A percentile compares a stretch with the other conserved stretches of the same genome.
phyloP scores from a whole-genome alignment of 2,113 vertebrate species.

The Rhinichthys klamathensis region DNA sequence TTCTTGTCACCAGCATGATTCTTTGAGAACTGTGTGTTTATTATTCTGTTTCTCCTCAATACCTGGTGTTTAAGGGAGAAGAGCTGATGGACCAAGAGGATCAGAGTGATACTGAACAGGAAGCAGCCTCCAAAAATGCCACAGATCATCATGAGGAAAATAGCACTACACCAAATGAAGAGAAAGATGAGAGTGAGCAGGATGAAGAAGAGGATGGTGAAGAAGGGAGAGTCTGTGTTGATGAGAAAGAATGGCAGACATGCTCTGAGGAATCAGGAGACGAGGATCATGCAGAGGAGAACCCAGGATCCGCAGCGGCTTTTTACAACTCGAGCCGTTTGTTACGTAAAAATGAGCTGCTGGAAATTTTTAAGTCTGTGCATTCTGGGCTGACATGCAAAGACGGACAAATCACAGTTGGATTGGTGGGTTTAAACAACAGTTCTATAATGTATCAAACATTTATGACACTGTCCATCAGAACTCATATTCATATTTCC shows the following conservation, averaged over 20 bases:
- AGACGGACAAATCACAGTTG: constrained; percentile 88
- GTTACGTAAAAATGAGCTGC: constrained; percentile 85
- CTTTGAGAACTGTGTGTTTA: not conserved
- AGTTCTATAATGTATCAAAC: not conserved
- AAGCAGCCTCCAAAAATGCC: constrained; percentile 32
- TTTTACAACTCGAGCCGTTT: constrained; percentile 84
- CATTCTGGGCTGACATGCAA: constrained; percentile 80
- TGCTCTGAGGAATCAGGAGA: constrained; percentile 82
- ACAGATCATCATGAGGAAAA: constrained; percentile 14
- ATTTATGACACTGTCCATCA: not conserved
- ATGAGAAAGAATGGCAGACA: constrained; percentile 87
- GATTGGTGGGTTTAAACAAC: constrained; percentile 82
- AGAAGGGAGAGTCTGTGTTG: constrained; percentile 72
- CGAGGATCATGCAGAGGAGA: constrained; percentile 51
- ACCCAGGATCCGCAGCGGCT: constrained; percentile 36
- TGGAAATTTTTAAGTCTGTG: constrained; percentile 81
- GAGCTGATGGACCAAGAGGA: constrained; percentile 57
- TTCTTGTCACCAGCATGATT: not conserved
- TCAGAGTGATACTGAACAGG: constrained; percentile 66
- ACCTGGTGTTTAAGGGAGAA: constrained; percentile 70
- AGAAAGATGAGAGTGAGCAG: constrained; percentile 44
- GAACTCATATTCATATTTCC: not conserved
- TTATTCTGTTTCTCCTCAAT: not conserved
- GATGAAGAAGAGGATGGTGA: constrained; percentile 65
- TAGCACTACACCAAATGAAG: constrained; percentile 6